Percentiles rank a stretch among this genome's conserved stretches.
phyloP scores from a whole-genome alignment of 2,888 invertebrate genomes.

The Brenthis ino region DNA sequence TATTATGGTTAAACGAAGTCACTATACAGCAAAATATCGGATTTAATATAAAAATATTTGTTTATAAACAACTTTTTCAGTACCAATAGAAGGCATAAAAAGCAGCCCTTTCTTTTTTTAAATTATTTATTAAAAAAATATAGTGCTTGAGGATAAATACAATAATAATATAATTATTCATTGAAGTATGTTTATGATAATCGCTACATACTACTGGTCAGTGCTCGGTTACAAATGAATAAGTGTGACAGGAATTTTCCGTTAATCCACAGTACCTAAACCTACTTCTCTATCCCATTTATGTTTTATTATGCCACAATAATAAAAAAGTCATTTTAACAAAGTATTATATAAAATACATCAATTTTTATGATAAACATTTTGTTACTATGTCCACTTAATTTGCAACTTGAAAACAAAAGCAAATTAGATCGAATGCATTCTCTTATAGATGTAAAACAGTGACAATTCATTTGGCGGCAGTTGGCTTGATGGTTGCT shows the following conservation, averaged over 20 bases:
- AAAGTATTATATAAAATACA: too few species aligned
- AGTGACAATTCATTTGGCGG: constrained; percentile 40
- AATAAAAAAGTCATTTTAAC: too few species aligned
- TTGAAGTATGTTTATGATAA: constrained; percentile 29
- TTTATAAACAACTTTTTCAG: too few species aligned
- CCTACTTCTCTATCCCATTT: neutral
- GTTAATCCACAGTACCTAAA: constrained; percentile 6
- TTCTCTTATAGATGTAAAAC: constrained; percentile 30
- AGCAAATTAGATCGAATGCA: constrained; percentile 10
- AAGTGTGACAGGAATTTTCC: constrained; percentile 29
- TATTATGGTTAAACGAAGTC: too few species aligned
- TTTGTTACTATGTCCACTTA: neutral
- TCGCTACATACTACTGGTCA: constrained; percentile 14
- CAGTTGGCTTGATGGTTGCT: constrained; percentile 37
- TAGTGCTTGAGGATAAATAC: neutral
- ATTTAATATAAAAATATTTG: too few species aligned
- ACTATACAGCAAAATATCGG: too few species aligned
- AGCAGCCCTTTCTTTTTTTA: neutral
- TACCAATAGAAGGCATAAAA: too few species aligned
- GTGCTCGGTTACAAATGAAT: constrained; percentile 6
- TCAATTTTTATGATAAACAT: too few species aligned
- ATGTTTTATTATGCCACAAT: neutral
- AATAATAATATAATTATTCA: constrained; percentile 16
- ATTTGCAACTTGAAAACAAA: constrained; percentile 1
- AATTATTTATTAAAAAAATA: neutral